Conservation (phyloP, 2,113 vertebrate species). For the Ophthalmolycus amberensis region DNA sequence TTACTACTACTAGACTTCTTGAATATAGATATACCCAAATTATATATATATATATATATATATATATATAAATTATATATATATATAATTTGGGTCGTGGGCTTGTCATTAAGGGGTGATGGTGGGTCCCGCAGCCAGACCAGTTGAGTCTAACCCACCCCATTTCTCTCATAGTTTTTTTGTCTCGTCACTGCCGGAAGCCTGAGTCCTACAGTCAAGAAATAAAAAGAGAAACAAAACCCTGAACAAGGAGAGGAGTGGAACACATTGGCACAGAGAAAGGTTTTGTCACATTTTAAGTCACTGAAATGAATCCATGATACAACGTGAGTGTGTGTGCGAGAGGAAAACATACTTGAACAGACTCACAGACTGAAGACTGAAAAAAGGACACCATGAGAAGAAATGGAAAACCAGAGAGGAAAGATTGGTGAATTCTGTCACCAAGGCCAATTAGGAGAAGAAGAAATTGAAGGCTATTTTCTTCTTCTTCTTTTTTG, state of each 20-base stretch:
- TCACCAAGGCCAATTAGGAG: constrained; percentile 16
- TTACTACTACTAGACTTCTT: no score
- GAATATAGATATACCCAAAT: no score
- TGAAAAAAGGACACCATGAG: constrained; percentile 18
- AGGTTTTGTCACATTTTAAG: constrained; percentile 15
- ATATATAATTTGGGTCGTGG: no score
- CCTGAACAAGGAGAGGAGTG: neutral
- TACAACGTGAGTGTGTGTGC: neutral
- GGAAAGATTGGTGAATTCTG: constrained; percentile 53
- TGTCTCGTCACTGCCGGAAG: constrained; percentile 10
- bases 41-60: no score
- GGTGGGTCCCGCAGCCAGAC: no score
- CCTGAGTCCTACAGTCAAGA: constrained; percentile 17
- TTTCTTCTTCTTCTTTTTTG: constrained; percentile 5
- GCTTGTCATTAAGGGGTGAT: no score
- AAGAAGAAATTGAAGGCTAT: neutral
- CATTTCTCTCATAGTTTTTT: neutral
- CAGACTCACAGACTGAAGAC: constrained; percentile 8
- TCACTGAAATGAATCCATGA: constrained; percentile 3
- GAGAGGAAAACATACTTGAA: constrained; percentile 3
- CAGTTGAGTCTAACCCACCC: neutral
- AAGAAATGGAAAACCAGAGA: constrained; percentile 39
- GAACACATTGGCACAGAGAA: neutral
- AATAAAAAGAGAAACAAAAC: neutral
- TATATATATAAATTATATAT: no score